These are phyloP conservation scores for Clitarchus hookeri DNA, from an alignment of 2,888 invertebrate species.

Conservation along the genomic window DNA sequence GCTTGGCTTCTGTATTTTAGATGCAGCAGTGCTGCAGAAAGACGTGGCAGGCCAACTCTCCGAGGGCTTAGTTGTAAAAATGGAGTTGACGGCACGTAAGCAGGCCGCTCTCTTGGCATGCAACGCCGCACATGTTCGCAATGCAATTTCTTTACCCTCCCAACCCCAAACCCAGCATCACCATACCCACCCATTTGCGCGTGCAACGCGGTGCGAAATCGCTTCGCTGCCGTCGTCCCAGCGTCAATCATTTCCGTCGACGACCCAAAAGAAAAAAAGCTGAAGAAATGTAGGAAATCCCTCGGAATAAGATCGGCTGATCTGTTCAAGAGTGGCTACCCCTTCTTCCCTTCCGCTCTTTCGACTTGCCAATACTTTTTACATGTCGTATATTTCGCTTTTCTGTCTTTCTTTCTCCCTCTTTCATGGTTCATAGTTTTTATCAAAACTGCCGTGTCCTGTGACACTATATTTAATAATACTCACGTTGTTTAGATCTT, in stretches of 20 bases:
- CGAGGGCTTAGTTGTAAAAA: no score
- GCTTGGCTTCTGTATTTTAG: no score
- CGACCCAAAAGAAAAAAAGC: background rate
- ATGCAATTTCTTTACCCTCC: no score
- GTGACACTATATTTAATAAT: no score
- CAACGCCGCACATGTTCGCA: no score
- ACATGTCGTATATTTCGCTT: no score
- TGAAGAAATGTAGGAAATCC: background rate
- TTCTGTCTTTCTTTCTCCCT: background rate
- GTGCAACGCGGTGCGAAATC: background rate
- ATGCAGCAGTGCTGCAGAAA: no score
- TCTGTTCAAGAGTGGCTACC: background rate
- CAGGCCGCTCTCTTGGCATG: no score
- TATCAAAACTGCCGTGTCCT: background rate
- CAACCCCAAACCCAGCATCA: no score
- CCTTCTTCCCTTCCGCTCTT: background rate
- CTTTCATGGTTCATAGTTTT: background rate
- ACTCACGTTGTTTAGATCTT: no score
- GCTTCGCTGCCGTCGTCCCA: background rate
- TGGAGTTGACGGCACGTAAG: no score
- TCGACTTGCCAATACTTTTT: background rate
- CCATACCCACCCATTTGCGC: background rate
- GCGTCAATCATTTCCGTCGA: background rate
- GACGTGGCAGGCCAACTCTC: no score
- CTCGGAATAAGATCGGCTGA: background rate